These are phyloP conservation scores for Lasioglossum zephyrum DNA, from an alignment of 2,888 invertebrate genomes.

Conservation along the genomic window DNA sequence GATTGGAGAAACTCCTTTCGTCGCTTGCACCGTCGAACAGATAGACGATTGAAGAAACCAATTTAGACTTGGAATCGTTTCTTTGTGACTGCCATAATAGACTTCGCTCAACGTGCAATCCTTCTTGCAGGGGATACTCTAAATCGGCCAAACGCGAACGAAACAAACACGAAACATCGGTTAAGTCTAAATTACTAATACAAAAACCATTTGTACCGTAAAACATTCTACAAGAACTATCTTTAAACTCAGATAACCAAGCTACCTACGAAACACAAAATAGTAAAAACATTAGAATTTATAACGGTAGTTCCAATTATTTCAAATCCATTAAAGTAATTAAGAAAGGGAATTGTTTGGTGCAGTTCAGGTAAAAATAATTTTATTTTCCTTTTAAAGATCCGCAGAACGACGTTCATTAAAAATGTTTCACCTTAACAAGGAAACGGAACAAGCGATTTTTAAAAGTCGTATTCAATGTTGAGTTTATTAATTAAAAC, in stretches of 20 bases:
- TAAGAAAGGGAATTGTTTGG: not conserved
- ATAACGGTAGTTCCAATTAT: not conserved
- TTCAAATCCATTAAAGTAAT: not conserved
- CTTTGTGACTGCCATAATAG: slow-evolving; percentile 42
- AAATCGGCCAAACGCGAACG: not conserved
- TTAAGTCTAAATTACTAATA: not conserved
- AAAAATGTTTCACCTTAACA: not conserved
- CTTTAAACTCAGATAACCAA: not conserved
- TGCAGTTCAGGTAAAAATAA: not conserved
- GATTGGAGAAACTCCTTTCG: slow-evolving; percentile 40
- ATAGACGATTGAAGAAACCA: slow-evolving; percentile 63
- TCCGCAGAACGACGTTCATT: not conserved
- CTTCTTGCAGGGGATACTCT: not conserved
- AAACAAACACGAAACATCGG: not conserved
- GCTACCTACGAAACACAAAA: not conserved
- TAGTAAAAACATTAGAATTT: not conserved
- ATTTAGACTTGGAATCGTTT: slow-evolving; percentile 58
- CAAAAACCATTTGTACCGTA: not conserved
- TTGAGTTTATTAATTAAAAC: not conserved
- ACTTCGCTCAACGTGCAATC: slow-evolving; percentile 9
- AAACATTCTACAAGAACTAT: not conserved
- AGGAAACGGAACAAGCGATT: no score
- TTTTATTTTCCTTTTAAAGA: not conserved
- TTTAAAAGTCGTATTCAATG: not conserved
- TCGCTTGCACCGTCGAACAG: slow-evolving; percentile 43